Base-by-base conservation (phyloP, 1,140 invertebrate genomes). In the Amphibalanus amphitrite region DNA sequence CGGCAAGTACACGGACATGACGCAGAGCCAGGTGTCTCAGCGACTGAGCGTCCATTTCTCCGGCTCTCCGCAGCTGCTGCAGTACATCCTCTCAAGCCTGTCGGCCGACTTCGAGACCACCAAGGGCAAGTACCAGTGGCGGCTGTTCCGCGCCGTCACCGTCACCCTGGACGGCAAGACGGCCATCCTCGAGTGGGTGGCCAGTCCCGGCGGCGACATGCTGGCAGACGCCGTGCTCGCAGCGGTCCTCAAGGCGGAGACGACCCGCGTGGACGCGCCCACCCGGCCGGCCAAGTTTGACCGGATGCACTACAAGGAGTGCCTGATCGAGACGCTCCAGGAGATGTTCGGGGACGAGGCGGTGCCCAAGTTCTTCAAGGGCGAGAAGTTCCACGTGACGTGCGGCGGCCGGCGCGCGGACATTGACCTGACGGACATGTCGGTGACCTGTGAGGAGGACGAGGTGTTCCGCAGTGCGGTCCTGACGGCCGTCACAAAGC, bases 161-260 rank as follows among this genome's bases (percentile, higher is more conserved):
- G 83, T 97, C 4, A 87, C 85, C 0, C 82, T 94, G n/a, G 92
- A 96, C 74, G 86, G 87, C 29, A 89, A 89, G 78, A 87, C 92
- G 67, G 69, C 76, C 6, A 33, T 70, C n/a, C 69, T 84, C 65
- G 80, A 93, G 85, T 98, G 97, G 97, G 82, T 88, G 26, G 92
- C 94, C 26, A 93, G 90, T 78, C 95, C 95, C 20, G 89, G 97
- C 28, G 92, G 93, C 78, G 96, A 99, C 80, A 98, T 98, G 92
- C 98, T 92, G 81, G 94, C 96, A 0, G 96, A 99, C 83, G 89
- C 95, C 28, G 89, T 97, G 23, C 82, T 98, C 40, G 89, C 91
- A 17, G 91, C 86, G 67, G 83, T 93, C 40, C 82, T 93, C 73
- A 87, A 90, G 79, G 89, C 90, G 3, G 89, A 91, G 74, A 79